phyloP scores from a whole-genome alignment of 2,113 vertebrate species.

The Nyctibius bracteatus region DNA sequence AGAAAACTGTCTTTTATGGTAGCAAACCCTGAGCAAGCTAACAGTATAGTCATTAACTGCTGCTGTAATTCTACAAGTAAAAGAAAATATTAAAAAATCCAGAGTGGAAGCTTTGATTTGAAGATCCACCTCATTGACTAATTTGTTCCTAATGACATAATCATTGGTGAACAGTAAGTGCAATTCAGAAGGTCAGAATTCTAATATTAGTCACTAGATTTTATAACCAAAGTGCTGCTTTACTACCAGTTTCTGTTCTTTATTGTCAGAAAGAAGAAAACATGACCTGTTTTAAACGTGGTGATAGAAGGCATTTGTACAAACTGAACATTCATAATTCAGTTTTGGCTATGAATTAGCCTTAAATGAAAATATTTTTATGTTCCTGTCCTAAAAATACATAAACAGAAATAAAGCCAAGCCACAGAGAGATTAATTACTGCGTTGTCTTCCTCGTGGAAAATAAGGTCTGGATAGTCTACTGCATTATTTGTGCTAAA shows the following conservation, averaged over 20 bases:
- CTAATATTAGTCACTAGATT: conserved; percentile 68
- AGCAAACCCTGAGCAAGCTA: conserved; percentile 17
- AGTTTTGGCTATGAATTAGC: conserved; percentile 11
- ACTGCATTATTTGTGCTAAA: conserved; percentile 63
- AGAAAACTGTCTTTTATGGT: conserved; percentile 31
- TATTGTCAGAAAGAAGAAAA: conserved; percentile 48
- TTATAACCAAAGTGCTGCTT: conserved; percentile 53
- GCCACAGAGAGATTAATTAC: conserved; percentile 62
- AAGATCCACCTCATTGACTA: conserved; percentile 73
- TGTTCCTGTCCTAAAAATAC: background rate
- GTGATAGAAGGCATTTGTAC: conserved; percentile 12
- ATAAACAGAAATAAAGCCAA: conserved; percentile 52
- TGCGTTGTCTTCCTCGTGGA: conserved; percentile 59
- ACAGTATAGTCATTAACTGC: conserved; percentile 29
- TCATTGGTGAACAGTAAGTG: conserved; percentile 74
- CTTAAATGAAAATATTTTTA: conserved; percentile 6
- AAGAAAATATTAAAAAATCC: conserved; percentile 65
- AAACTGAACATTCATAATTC: conserved; percentile 31
- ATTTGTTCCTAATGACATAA: conserved; percentile 77
- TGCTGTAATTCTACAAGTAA: conserved; percentile 56
- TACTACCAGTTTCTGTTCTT: conserved; percentile 21
- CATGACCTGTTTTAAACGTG: conserved; percentile 28
- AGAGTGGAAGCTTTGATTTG: conserved; percentile 68
- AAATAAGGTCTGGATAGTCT: conserved; percentile 62
- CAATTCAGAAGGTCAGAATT: conserved; percentile 74